These are phyloP conservation scores for Lasioglossum zephyrum DNA, from an alignment of 2,888 invertebrate species.

Conservation along the genomic window DNA sequence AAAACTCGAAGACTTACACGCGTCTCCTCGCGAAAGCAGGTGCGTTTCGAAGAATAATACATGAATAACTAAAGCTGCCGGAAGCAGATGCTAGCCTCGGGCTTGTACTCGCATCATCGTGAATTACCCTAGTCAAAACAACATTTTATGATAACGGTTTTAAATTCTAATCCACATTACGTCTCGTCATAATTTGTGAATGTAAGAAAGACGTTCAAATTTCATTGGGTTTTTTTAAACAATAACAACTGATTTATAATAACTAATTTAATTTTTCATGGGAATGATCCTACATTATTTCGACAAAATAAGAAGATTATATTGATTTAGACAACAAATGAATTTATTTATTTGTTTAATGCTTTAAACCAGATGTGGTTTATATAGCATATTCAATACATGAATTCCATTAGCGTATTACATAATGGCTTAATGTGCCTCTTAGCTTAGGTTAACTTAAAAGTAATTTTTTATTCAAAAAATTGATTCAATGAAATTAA, in stretches of 20 bases:
- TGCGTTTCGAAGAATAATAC: background rate
- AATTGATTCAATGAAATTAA: too few relatives aligned
- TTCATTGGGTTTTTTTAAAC: background rate
- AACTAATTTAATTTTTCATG: background rate
- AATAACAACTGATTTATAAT: background rate
- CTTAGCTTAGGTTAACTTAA: too few relatives aligned
- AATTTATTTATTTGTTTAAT: too few relatives aligned
- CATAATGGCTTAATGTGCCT: too few relatives aligned
- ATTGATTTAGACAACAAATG: background rate
- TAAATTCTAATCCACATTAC: background rate
- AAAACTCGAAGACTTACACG: conserved; percentile 15
- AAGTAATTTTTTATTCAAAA: too few relatives aligned
- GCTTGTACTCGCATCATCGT: background rate
- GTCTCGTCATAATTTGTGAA: background rate
- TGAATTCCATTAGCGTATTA: too few relatives aligned
- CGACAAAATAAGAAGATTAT: background rate
- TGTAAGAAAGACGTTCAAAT: background rate
- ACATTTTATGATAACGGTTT: background rate
- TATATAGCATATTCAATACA: too few relatives aligned
- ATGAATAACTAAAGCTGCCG: background rate
- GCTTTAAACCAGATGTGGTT: too few relatives aligned
- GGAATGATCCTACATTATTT: background rate
- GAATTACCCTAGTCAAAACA: background rate
- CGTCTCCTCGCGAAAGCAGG: background rate
- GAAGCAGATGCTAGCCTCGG: background rate